These are phyloP conservation scores for Craterocephalus amniculus DNA, from an alignment of 2,797 vertebrate genomes.

Conservation along the genomic window DNA sequence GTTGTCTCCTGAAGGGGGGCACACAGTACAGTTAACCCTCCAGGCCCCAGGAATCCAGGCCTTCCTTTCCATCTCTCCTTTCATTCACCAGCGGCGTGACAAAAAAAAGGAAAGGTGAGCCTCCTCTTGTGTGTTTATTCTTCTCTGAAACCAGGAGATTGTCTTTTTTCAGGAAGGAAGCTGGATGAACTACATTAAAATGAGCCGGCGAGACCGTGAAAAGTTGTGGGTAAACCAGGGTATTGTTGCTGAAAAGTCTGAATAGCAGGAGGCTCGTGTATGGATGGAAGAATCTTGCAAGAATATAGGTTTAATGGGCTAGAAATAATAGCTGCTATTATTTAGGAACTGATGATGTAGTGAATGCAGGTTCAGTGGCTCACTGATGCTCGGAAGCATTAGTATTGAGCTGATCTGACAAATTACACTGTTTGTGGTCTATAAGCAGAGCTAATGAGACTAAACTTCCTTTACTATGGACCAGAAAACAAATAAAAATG, in stretches of 20 bases:
- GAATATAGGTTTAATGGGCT: not conserved
- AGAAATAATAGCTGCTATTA: not conserved
- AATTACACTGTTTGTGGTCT: too few relatives aligned
- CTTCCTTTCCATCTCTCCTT: conserved; percentile 64
- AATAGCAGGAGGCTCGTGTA: not conserved
- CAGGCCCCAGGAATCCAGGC: conserved; percentile 70
- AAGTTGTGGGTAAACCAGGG: not conserved
- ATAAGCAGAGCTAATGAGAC: not conserved
- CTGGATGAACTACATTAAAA: not conserved
- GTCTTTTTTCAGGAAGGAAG: conserved; percentile 56
- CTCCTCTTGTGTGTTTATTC: conserved; percentile 68
- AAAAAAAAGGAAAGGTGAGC: conserved; percentile 67
- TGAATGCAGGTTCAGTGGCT: not conserved
- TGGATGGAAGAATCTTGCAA: not conserved
- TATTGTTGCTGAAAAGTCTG: not conserved
- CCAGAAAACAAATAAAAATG: not conserved
- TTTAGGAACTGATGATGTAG: not conserved
- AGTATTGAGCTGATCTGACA: too few relatives aligned
- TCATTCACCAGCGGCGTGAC: conserved; percentile 52
- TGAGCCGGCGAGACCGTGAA: conserved; percentile 12
- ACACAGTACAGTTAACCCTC: conserved; percentile 80
- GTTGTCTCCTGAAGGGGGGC: conserved; percentile 83
- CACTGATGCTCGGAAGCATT: too few relatives aligned
- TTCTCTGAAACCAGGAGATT: conserved; percentile 43
- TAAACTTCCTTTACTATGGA: not conserved